Evolutionary conservation across 2,113 vertebrate species (phyloP).

Genomic region (Larimichthys crocea): DNA sequence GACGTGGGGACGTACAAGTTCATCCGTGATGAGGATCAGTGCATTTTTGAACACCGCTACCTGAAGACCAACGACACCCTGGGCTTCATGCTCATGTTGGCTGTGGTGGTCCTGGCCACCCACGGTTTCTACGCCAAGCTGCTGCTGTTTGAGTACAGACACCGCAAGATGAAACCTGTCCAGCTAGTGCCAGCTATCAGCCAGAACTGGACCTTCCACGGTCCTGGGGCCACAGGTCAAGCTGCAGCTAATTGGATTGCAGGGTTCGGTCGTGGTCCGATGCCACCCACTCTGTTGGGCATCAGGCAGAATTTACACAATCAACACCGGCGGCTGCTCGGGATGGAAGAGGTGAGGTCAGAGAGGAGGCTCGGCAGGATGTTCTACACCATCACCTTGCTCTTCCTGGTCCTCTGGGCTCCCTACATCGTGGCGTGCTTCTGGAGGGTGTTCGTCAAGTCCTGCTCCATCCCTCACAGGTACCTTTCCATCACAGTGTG

Average conservation of each 20-base stretch:
- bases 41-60: constrained; percentile 96
- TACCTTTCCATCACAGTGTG: constrained; percentile 94
- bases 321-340: constrained; percentile 92
- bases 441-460: constrained; percentile 95
- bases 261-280: constrained; percentile 93
- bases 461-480: constrained; percentile 90
- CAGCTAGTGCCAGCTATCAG: constrained; percentile 96
- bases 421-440: constrained; percentile 96
- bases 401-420: constrained; percentile 95
- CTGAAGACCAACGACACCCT: constrained; percentile 96
- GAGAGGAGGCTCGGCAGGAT: constrained; percentile 94
- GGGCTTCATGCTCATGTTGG: constrained; percentile 97
- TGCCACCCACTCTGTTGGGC: constrained; percentile 94
- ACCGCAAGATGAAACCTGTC: constrained; percentile 96
- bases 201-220: constrained; percentile 97
- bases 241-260: constrained; percentile 96
- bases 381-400: constrained; percentile 95
- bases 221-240: constrained; percentile 94
- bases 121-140: constrained; percentile 95
- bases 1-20: constrained; percentile 96
- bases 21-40: constrained; percentile 94
- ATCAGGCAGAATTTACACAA: constrained; percentile 94
- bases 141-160: constrained; percentile 93
- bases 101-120: constrained; percentile 92
- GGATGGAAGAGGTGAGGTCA: constrained; percentile 94